A percentile compares a stretch with the other conserved stretches of the same genome.
phyloP scores from a whole-genome alignment of 2,797 vertebrate species.

The Sciurus vulgaris region DNA sequence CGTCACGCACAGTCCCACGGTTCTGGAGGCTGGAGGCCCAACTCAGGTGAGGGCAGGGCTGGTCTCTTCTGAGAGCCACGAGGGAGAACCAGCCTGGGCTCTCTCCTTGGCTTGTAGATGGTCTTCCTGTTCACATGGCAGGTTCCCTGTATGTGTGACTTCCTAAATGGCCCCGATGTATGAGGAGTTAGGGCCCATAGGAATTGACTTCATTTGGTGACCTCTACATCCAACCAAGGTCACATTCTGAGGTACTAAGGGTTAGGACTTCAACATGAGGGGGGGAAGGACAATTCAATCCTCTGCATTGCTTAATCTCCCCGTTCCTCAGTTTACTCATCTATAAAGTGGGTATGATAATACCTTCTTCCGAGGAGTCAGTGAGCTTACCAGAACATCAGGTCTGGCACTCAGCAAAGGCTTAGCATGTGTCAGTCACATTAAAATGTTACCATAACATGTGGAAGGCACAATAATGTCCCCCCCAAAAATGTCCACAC shows the following conservation, averaged over 20 bases:
- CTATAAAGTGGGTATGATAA: too few relatives aligned
- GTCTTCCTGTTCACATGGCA: accelerated
- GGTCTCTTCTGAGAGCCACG: background rate
- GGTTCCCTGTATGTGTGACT: background rate
- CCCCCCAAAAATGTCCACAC: background rate
- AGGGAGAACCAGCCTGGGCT: accelerated
- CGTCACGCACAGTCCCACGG: accelerated
- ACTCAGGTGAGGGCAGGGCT: background rate
- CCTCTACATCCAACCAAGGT: background rate
- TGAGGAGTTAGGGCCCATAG: background rate
- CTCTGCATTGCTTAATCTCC: background rate
- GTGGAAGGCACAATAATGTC: background rate
- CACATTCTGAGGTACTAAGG: background rate
- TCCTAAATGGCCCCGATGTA: background rate
- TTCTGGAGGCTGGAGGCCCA: background rate
- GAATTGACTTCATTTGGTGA: background rate
- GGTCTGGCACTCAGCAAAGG: background rate
- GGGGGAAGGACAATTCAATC: background rate
- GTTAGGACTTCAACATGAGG: background rate
- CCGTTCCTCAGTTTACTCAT: background rate
- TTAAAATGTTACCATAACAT: background rate
- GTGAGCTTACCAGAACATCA: background rate
- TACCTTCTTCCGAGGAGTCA: background rate
- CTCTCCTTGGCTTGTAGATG: background rate
- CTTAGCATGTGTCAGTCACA: background rate